Percentiles rank a stretch among this genome's conserved stretches.
These are phyloP conservation scores for Drosophila kanekoi DNA, from an alignment of 2,888 invertebrate species.

Conservation along the genomic window DNA sequence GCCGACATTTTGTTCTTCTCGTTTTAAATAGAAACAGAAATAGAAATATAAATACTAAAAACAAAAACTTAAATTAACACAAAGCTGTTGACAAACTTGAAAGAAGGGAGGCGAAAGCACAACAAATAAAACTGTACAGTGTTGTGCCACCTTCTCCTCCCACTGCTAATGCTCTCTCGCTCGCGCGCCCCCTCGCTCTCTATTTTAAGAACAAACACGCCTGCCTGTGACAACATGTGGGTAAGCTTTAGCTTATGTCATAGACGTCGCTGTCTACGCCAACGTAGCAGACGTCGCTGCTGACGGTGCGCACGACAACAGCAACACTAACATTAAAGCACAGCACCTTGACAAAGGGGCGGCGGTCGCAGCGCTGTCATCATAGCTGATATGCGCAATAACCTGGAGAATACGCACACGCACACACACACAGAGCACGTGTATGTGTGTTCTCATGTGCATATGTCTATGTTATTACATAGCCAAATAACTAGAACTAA, in stretches of 20 bases:
- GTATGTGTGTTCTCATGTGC: not conserved
- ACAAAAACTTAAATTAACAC: not conserved
- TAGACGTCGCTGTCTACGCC: constrained; percentile 19
- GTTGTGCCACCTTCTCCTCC: not conserved
- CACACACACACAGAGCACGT: not conserved
- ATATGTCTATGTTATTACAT: not conserved
- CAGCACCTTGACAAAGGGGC: constrained; percentile 11
- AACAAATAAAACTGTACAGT: constrained; percentile 9
- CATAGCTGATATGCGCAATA: constrained; percentile 32
- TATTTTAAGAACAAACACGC: constrained; percentile 5
- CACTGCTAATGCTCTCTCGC: not conserved
- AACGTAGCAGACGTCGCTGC: constrained; percentile 12
- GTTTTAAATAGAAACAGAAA: constrained; percentile 6
- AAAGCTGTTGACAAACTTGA: constrained; percentile 1
- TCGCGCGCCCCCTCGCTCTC: not conserved
- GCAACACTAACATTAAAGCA: constrained; percentile 7
- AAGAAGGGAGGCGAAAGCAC: constrained; percentile 1
- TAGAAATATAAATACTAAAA: not conserved
- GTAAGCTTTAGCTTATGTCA: constrained; percentile 34
- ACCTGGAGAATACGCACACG: constrained; percentile 1
- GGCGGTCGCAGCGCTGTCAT: constrained; percentile 6
- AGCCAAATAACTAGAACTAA: not conserved
- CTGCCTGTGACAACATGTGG: constrained; percentile 19
- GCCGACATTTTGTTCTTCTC: constrained; percentile 15
- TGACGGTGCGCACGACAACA: not conserved